Base-by-base conservation (phyloP, 2,888 invertebrate species). In the Epirrhoe tristata region DNA sequence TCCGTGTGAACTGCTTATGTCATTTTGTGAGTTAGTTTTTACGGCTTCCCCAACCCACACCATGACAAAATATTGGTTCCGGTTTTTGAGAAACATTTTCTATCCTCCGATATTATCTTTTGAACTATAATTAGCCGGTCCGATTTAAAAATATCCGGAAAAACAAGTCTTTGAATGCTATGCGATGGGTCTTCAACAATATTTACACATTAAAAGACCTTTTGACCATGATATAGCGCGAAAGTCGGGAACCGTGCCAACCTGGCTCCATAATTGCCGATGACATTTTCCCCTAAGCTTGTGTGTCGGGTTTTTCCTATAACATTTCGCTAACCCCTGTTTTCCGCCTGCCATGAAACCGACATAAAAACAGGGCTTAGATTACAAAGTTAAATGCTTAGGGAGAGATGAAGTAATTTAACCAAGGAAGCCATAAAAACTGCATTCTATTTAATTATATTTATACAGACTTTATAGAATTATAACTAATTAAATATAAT, bases 261-360 rank as follows among this genome's bases (percentile, higher is more conserved):
- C 43, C 46, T 43, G 50, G 78, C 74, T 71, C 78, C 80, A 48
- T 48, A 72, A 77, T 77, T 77, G 67, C 74, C 77, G 71, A 73
- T 79, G 75, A 68, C 73, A 77, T 82, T 81, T 70, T 72, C 76
- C 81, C 81, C 74, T 69, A 53, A 58, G 50, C 63, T 67, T 74
- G 39, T 39, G 76, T 76, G 75, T 53, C 56, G 70, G 73, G 66
- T 71, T 77, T 58, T 75, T 66, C 74, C 76, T 63, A 72, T 75
- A 77, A 66, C 64, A 73, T 74, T 76, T 65, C 34, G 46, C 63
- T 69, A 58, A 58, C 74, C 78, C 74, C 67, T 71, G 66, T 74
- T 74, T 70, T 66, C 63, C 57, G 59, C 58, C 66, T 62, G 68
- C 62, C 65, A 67, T 70, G 63, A 69, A 71, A 67, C 48, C 57